Percentiles rank a stretch among this genome's conserved stretches.
Evolutionary conservation across 2,888 invertebrate genomes (phyloP).

Genomic region (Dynastes hyllus): DNA sequence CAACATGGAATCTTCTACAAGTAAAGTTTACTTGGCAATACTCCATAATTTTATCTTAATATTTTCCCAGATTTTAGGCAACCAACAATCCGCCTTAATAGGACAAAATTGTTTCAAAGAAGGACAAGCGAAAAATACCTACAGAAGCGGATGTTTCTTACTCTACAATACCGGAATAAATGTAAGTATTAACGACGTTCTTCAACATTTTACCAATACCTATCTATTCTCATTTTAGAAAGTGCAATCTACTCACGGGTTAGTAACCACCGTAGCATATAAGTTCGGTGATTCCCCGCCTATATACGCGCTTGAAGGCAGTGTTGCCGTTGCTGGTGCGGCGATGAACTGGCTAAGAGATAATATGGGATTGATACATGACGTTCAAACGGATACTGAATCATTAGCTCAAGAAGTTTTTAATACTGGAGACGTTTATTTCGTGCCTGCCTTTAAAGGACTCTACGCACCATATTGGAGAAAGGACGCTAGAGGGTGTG

Average conservation of each 20-base stretch:
- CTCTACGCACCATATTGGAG: constrained; percentile 99
- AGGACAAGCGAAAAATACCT: constrained; percentile 96
- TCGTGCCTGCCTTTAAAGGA: constrained; percentile 98
- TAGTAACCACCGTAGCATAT: constrained; percentile 97
- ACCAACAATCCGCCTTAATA: constrained; percentile 95
- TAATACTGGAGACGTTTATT: constrained; percentile 95
- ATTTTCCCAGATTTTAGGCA: constrained; percentile 85
- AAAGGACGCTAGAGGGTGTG: constrained; percentile 92
- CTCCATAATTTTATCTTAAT: too few relatives aligned
- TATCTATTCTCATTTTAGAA: constrained; percentile 71
- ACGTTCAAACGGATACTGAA: constrained; percentile 81
- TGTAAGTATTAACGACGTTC: constrained; percentile 65
- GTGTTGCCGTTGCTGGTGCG: constrained; percentile 93
- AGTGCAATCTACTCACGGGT: constrained; percentile 90
- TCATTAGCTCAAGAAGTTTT: constrained; percentile 77
- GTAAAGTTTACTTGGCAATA: too few relatives aligned
- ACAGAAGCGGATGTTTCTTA: constrained; percentile 92
- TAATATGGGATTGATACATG: constrained; percentile 89
- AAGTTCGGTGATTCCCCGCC: constrained; percentile 90
- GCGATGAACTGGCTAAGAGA: constrained; percentile 95
- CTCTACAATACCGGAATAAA: constrained; percentile 94
- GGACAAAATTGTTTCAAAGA: constrained; percentile 92
- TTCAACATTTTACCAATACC: too few relatives aligned
- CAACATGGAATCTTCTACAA: too few relatives aligned
- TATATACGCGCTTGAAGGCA: constrained; percentile 97